Percentiles rank a stretch among this genome's conserved stretches.
Conservation (phyloP, 2,888 invertebrate species). For the Masnerella sp. region DNA sequence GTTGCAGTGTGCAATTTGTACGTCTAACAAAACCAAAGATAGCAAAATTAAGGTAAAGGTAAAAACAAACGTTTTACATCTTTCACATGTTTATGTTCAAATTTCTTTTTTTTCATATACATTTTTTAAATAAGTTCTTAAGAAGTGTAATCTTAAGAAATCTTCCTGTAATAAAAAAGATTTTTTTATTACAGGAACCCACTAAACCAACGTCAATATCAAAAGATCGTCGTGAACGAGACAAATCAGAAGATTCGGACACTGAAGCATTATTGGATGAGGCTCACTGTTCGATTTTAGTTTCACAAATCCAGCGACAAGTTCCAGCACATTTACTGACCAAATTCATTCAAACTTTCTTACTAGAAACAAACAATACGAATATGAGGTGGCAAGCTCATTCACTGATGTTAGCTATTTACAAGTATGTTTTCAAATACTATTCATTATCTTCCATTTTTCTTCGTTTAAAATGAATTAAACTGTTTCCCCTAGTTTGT, state of each 20-base stretch:
- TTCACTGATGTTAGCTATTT: slow-evolving; percentile 88
- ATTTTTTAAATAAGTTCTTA: too few relatives aligned
- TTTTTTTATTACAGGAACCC: slow-evolving; percentile 62
- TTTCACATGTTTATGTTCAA: too few relatives aligned
- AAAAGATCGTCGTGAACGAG: slow-evolving; percentile 81
- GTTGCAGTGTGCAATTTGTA: slow-evolving; percentile 92
- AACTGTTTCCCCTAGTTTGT: too few relatives aligned
- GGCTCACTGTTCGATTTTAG: slow-evolving; percentile 83
- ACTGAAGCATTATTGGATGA: slow-evolving; percentile 84
- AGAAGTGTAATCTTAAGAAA: not conserved
- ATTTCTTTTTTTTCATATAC: too few relatives aligned
- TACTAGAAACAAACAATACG: slow-evolving; percentile 95
- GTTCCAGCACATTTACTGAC: slow-evolving; percentile 78
- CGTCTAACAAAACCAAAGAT: slow-evolving; percentile 75
- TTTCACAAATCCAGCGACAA: slow-evolving; percentile 85
- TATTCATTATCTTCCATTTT: too few relatives aligned
- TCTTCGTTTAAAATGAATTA: too few relatives aligned
- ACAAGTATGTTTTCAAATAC: slow-evolving; percentile 85
- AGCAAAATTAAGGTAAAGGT: slow-evolving; percentile 68
- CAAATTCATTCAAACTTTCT: slow-evolving; percentile 91
- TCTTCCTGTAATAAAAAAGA: not conserved
- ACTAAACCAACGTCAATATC: slow-evolving; percentile 66
- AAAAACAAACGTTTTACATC: too few relatives aligned
- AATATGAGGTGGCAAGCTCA: slow-evolving; percentile 98
- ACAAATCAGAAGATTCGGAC: slow-evolving; percentile 84